A percentile compares a stretch with the other conserved stretches of the same genome.
These are phyloP conservation scores for Papilio glaucus DNA, from an alignment of 1,140 invertebrate species.

Conservation along the genomic window DNA sequence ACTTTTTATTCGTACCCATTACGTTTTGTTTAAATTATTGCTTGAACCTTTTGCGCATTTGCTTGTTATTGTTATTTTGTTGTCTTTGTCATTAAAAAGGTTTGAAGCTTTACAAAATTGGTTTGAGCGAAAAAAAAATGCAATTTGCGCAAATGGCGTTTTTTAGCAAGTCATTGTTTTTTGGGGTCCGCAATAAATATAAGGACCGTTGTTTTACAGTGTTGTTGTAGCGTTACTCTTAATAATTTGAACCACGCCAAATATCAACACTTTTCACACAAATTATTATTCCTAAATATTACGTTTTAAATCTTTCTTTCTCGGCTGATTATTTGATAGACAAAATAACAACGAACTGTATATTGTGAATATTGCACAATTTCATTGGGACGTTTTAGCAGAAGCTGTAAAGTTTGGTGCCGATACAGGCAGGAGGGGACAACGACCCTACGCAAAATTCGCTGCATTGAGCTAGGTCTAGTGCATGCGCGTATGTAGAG, in stretches of 20 bases:
- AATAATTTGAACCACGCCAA: conserved; percentile 3
- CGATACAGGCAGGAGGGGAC: conserved; percentile 76
- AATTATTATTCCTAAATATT: neutral
- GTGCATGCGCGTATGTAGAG: conserved; percentile 78
- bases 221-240: conserved; percentile 15
- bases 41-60: conserved; percentile 39
- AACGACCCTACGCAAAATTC: conserved; percentile 84
- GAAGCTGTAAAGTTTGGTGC: conserved; percentile 56
- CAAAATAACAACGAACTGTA: neutral
- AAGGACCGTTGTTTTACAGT: conserved; percentile 38
- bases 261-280: neutral
- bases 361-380: neutral
- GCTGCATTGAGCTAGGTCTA: conserved; percentile 83
- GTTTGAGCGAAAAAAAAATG: conserved; percentile 55
- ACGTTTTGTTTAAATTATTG: conserved; percentile 35
- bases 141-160: conserved; percentile 74
- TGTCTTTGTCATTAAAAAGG: conserved; percentile 52
- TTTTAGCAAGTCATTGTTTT: conserved; percentile 57
- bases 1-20: conserved; percentile 39
- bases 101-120: conserved; percentile 51
- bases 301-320: conserved; percentile 39
- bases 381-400: conserved; percentile 34
- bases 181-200: conserved; percentile 57
- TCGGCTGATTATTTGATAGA: conserved; percentile 11
- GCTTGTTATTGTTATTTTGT: conserved; percentile 45